Base-by-base conservation (phyloP, 2,113 vertebrate genomes). In the Hyperopisus bebe region DNA sequence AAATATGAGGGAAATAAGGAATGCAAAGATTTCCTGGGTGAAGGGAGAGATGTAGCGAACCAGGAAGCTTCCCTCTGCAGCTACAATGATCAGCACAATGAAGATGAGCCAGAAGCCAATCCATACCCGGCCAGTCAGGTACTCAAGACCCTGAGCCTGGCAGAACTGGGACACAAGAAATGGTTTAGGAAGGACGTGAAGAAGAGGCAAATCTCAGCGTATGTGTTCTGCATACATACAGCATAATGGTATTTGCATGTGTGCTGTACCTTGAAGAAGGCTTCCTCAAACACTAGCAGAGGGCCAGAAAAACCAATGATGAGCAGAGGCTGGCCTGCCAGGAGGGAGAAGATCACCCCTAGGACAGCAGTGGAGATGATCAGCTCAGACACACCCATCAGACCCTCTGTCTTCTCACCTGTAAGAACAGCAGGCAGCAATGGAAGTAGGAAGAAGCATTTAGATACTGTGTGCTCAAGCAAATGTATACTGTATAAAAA, bases 1-100 rank as follows among this genome's bases (percentile, higher is more conserved):
- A 95, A 99, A 99, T 94, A 99, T 99, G 92, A 99, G 96, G 6
- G 98, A 99, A 92, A 99, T 99, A 88, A 99, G 98, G 92, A 99
- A 99, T 89, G 98, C 98, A 10, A 99, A 99, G 91, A 99, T 99
- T 95, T 99, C 98, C 95, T 99, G 98, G 82, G 98, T 99, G 92
- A 99, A 99, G 0, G 97, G 98, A 0, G 98, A 98, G 95, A 99
- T 99, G 92, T 98, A 99, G 91, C 98, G 98, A 77, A 99, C 98
- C 9, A 99, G 95, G 93, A 99, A 99, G 93, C 98, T 99, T 58
- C 98, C 98, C 89, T 99, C 98, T 0, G 97, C 97, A 4, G 98
- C 98, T 93, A 99, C 98, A 0, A 98, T 97, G 91, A 98, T 95
- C 89, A 99, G 93, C 84, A 99, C 98, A 3, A 99, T 98, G 92